Conservation (phyloP, 2,888 invertebrate genomes). For the Heliconius ismenius region DNA sequence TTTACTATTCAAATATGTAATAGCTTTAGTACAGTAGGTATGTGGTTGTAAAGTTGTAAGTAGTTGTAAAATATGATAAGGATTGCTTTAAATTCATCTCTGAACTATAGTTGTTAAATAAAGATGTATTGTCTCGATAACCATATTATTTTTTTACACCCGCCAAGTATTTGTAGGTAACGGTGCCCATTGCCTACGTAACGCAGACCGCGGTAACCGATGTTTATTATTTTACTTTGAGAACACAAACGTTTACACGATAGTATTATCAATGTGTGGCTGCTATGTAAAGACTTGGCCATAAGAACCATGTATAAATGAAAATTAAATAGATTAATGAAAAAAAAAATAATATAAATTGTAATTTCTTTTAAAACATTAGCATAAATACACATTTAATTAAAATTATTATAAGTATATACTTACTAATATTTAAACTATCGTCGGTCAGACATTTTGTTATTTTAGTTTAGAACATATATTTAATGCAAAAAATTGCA, state of each 20-base stretch:
- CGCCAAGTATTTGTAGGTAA: too few species aligned
- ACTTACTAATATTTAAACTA: neutral
- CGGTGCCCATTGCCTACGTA: neutral
- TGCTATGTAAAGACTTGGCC: neutral
- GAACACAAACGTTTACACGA: slow-evolving; percentile 1
- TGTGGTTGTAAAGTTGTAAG: neutral
- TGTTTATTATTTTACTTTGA: slow-evolving; percentile 5
- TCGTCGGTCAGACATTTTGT: neutral
- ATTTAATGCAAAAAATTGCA: neutral
- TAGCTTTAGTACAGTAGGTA: neutral
- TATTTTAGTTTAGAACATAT: neutral
- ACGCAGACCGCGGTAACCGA: neutral
- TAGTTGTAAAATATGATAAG: neutral
- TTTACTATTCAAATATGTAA: neutral
- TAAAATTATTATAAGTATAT: too few species aligned
- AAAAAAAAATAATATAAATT: too few species aligned
- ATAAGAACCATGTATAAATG: neutral
- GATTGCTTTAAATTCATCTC: neutral
- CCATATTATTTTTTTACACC: neutral
- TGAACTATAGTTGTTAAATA: neutral
- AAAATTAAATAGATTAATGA: neutral
- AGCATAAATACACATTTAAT: neutral
- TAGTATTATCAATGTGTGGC: slow-evolving; percentile 1
- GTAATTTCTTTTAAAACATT: neutral
- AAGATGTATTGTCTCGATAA: neutral